These are phyloP conservation scores for Leptocoma aspasia DNA, from an alignment of 2,113 vertebrate genomes.

Conservation along the genomic window DNA sequence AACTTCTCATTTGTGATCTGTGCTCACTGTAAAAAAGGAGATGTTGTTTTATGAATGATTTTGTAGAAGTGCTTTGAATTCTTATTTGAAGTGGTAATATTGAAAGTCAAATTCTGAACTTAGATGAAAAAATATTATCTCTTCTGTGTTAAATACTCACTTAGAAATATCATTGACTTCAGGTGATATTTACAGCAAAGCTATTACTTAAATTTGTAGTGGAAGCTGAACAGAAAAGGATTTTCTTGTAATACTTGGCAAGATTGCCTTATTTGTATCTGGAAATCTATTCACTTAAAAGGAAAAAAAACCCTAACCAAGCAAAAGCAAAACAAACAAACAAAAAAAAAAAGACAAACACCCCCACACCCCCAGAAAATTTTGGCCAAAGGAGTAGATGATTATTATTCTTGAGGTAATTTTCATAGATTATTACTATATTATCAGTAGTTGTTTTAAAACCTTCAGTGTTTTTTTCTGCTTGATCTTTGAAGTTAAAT, in stretches of 20 bases:
- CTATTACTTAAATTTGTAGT: background rate
- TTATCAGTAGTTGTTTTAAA: background rate
- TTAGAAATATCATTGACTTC: background rate
- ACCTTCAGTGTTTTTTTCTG: background rate
- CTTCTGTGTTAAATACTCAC: background rate
- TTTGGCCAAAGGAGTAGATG: background rate
- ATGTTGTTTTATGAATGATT: background rate
- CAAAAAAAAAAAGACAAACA: too few species aligned
- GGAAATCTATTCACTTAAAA: background rate
- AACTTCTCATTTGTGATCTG: background rate
- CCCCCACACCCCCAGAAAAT: background rate
- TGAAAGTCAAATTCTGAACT: background rate
- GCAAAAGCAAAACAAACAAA: background rate
- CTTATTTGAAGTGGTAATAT: background rate
- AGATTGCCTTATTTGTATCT: background rate
- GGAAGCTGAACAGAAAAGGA: background rate
- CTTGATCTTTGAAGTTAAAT: slow-evolving; percentile 57
- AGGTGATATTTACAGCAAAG: background rate
- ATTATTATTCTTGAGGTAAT: background rate
- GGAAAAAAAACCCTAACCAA: background rate
- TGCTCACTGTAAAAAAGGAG: background rate
- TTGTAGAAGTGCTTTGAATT: background rate
- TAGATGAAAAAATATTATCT: background rate
- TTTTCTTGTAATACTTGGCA: background rate
- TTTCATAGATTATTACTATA: background rate